phyloP scores from a whole-genome alignment of 2,113 vertebrate species.

The Cynopterus brachyotis region DNA sequence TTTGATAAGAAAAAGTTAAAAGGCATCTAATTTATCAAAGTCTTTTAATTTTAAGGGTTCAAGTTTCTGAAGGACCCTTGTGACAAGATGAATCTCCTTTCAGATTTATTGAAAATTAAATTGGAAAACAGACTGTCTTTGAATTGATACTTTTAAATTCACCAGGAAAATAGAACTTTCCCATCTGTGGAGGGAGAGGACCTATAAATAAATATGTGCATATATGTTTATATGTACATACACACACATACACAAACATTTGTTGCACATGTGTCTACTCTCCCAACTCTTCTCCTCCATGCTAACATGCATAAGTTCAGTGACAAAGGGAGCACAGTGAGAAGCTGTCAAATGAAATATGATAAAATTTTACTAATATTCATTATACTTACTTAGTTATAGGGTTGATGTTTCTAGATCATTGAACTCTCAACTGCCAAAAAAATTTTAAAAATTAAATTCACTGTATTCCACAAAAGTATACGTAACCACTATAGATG shows the following conservation, averaged over 20 bases:
- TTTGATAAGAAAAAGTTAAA: conserved; percentile 22
- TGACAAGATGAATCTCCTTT: neutral
- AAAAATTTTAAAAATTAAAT: neutral
- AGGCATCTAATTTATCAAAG: neutral
- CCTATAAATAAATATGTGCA: conserved; percentile 44
- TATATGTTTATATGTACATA: neutral
- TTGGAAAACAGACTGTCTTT: conserved; percentile 36
- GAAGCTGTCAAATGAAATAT: neutral
- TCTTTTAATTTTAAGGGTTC: neutral
- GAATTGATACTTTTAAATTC: conserved; percentile 57
- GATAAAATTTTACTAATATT: neutral
- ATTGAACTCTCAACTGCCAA: neutral
- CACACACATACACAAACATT: neutral
- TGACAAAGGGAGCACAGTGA: neutral
- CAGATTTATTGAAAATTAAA: conserved; percentile 44
- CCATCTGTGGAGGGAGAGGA: conserved; percentile 1
- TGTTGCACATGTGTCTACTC: neutral
- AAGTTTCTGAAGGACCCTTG: neutral
- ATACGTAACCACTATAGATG: neutral
- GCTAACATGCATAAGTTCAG: neutral
- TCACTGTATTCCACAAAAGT: neutral
- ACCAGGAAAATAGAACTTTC: conserved; percentile 35
- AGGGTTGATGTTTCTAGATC: neutral
- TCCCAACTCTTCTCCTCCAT: neutral
- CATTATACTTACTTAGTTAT: neutral